A percentile compares a stretch with the other conserved stretches of the same genome.
phyloP scores from a whole-genome alignment of 2,888 invertebrate genomes.

The Galeruca laticollis region DNA sequence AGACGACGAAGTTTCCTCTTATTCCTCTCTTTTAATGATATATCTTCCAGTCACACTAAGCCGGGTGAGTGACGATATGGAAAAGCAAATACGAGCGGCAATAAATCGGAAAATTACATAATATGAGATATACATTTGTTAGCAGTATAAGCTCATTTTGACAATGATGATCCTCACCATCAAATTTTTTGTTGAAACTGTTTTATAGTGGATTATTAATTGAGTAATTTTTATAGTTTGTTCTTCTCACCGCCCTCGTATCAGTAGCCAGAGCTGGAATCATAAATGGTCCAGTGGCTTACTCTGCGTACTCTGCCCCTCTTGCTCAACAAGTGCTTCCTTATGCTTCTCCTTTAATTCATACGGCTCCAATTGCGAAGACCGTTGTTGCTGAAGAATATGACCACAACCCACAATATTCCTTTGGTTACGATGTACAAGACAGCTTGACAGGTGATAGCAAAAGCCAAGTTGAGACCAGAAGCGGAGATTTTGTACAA shows the following conservation, averaged over 20 bases:
- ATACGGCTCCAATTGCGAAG: constrained; percentile 48
- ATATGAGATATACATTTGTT: too few species aligned
- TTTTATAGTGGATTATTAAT: too few species aligned
- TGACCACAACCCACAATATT: constrained; percentile 69
- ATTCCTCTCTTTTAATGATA: too few species aligned
- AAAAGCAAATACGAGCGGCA: too few species aligned
- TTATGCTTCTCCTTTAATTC: constrained; percentile 33
- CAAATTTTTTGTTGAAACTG: too few species aligned
- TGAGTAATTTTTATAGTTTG: constrained; percentile 50
- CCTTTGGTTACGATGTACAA: constrained; percentile 71
- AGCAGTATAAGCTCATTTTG: too few species aligned
- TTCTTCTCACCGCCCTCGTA: constrained; percentile 52
- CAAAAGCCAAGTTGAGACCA: constrained; percentile 73
- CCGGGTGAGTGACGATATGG: too few species aligned
- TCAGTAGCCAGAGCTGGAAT: constrained; percentile 53
- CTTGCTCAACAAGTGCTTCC: neutral
- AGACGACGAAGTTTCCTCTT: too few species aligned
- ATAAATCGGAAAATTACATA: too few species aligned
- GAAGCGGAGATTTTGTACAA: constrained; percentile 74
- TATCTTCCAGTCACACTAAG: too few species aligned
- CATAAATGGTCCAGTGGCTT: constrained; percentile 54
- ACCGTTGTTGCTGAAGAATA: constrained; percentile 55
- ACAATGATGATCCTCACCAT: too few species aligned
- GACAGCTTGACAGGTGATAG: constrained; percentile 71
- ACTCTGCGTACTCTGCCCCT: constrained; percentile 6